These are phyloP conservation scores for Muscicapa comitata DNA, from an alignment of 2,797 vertebrate species.

Conservation along the genomic window DNA sequence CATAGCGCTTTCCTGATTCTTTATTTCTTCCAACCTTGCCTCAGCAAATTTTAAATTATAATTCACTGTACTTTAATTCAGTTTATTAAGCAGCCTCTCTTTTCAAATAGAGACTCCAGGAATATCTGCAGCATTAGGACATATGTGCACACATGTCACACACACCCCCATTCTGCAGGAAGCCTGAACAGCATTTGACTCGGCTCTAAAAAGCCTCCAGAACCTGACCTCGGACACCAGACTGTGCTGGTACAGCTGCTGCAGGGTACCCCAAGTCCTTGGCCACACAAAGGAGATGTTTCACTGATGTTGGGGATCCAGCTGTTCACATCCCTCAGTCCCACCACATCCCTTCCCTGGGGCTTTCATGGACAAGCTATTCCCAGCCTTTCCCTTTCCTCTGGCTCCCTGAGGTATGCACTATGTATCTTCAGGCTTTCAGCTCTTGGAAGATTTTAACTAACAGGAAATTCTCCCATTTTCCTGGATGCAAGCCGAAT, in stretches of 20 bases:
- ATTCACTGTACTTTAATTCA: not conserved
- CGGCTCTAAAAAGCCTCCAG: not conserved
- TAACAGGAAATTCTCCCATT: constrained; percentile 48
- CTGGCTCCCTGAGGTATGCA: not conserved
- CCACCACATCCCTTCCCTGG: not conserved
- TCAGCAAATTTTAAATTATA: not conserved
- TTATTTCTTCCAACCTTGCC: not conserved
- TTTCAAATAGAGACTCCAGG: not conserved
- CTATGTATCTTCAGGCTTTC: not conserved
- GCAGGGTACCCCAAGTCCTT: not conserved
- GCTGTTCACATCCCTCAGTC: not conserved
- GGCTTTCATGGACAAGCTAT: not conserved
- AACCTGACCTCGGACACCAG: fast-evolving
- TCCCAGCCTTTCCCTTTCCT: constrained; percentile 8
- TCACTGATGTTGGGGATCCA: not conserved
- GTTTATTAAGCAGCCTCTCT: not conserved
- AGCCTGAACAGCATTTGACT: not conserved
- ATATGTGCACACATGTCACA: fast-evolving
- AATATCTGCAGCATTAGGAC: fast-evolving
- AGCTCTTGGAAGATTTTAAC: constrained; percentile 14
- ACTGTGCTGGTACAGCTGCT: not conserved
- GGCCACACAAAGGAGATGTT: not conserved
- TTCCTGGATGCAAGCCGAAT: constrained; percentile 23
- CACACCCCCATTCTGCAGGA: fast-evolving
- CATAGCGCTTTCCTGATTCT: not conserved